These are phyloP conservation scores for Linnaemya tessellans DNA, from an alignment of 2,888 invertebrate genomes.

Conservation along the genomic window DNA sequence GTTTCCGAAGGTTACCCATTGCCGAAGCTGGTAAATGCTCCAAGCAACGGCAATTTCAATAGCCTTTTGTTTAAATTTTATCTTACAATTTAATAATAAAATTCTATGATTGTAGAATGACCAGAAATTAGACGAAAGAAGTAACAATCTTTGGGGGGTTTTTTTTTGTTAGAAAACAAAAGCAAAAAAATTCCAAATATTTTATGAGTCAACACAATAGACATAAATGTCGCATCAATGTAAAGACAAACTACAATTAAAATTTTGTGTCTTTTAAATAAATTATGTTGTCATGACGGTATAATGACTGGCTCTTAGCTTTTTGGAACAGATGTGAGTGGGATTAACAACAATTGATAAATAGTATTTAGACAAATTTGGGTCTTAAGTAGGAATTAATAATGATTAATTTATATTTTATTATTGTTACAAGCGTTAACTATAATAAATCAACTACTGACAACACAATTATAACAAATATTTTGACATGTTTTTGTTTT, in stretches of 20 bases:
- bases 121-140: too few relatives aligned
- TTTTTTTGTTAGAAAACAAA: too few relatives aligned
- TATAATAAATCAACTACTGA: slow-evolving; percentile 21
- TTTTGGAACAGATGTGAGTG: not conserved
- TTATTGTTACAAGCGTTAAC: not conserved
- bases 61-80: too few relatives aligned
- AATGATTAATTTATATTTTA: slow-evolving; percentile 12
- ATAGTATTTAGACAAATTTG: not conserved
- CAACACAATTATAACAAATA: not conserved
- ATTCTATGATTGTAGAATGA: too few relatives aligned
- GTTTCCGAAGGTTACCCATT: too few relatives aligned
- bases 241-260: not conserved
- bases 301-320: not conserved
- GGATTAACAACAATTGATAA: slow-evolving; percentile 12
- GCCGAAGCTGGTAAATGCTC: too few relatives aligned
- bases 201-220: too few relatives aligned
- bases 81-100: too few relatives aligned
- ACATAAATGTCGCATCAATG: not conserved
- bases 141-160: too few relatives aligned
- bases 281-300: not conserved
- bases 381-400: slow-evolving; percentile 13
- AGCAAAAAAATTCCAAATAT: too few relatives aligned
- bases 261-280: not conserved
- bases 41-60: too few relatives aligned
- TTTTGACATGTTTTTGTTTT: not conserved